phyloP scores from a whole-genome alignment of 2,888 invertebrate genomes.

The Hyppa rectilinea region DNA sequence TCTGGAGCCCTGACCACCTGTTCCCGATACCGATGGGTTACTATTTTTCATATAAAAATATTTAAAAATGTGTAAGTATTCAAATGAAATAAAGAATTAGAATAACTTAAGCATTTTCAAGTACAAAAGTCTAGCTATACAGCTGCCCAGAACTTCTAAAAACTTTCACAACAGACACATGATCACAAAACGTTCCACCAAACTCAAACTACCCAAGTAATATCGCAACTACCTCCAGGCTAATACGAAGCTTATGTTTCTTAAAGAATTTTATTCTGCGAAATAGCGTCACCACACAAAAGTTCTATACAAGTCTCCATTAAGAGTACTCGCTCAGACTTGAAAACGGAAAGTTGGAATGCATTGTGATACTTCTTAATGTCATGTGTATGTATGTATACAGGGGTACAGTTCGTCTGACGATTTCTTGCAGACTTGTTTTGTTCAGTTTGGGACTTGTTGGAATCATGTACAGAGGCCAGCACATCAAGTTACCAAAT shows the following conservation, averaged over 20 bases:
- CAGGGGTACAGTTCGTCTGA: not conserved
- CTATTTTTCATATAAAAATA: no score
- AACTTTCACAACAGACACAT: not conserved
- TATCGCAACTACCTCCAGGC: constrained; percentile 3
- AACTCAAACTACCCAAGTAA: constrained; percentile 20
- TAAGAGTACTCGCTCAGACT: constrained; percentile 37
- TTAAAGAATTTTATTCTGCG: constrained; percentile 18
- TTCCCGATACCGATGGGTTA: no score
- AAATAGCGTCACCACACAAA: constrained; percentile 9
- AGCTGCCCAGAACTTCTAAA: not conserved
- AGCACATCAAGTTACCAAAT: no score
- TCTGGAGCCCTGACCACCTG: no score
- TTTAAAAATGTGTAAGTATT: no score
- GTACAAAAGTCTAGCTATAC: no score
- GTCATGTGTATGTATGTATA: constrained; percentile 18
- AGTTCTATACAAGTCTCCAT: constrained; percentile 38
- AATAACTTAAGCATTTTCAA: no score
- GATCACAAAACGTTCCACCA: not conserved
- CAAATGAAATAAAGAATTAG: no score
- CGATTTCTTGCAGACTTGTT: constrained; percentile 16
- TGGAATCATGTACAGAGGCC: no score
- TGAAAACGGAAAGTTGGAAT: constrained; percentile 25
- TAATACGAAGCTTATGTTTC: constrained; percentile 21
- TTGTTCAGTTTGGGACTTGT: constrained; percentile 14
- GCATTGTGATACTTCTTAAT: constrained; percentile 38